Evolutionary conservation across 2,797 vertebrate genomes (phyloP), one percentile per base, ranked within the genome.

Genomic region (Odontamblyopus rebecca): DNA sequence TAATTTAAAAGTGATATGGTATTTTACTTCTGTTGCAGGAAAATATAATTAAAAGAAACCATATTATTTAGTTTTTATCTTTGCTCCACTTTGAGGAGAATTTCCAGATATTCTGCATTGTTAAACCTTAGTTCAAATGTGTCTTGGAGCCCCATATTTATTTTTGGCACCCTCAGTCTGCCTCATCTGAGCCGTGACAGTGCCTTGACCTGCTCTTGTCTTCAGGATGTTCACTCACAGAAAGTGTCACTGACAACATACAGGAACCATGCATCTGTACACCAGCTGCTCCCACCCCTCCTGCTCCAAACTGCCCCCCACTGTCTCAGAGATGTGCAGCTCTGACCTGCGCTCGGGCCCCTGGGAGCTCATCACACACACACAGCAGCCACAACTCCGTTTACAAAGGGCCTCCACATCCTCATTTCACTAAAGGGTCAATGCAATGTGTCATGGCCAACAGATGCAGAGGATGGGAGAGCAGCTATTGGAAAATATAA

Each of bases 351-450:
- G 65, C 65, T 72, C 53, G 0, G 56, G 72, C 75, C 60, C 1
- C 67, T 56, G 77, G 69, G 78, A 74, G 53, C 19, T 61, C 72
- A 73, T 71, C 74, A 65, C 70, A 73, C 68, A 73, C 68, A 65
- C 76, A 54, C 66, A 73, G 72, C 73, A 69, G 75, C 61, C 70
- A 26, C 61, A 41, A 48, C 71, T 71, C 27, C 68, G 78, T 85
- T 80, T 82, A 78, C 65, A 75, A 44, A 76, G 74, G 77, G 78
- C 69, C 68, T 70, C 56, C 57, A 84, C 82, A 79, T 82, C 84
- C 82, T 82, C 9, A 73, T 51, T 71, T 32, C 23, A 73, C 78
- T 60, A 73, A 23, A 44, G 27, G 77, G 79, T 85, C 80, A 84
- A 70, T 0, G 0, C 74, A 73, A 78, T 66, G 74, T 78, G 79